These are phyloP conservation scores for Drosophila kohkoa DNA, from an alignment of 1,140 invertebrate genomes.

Conservation along the genomic window DNA sequence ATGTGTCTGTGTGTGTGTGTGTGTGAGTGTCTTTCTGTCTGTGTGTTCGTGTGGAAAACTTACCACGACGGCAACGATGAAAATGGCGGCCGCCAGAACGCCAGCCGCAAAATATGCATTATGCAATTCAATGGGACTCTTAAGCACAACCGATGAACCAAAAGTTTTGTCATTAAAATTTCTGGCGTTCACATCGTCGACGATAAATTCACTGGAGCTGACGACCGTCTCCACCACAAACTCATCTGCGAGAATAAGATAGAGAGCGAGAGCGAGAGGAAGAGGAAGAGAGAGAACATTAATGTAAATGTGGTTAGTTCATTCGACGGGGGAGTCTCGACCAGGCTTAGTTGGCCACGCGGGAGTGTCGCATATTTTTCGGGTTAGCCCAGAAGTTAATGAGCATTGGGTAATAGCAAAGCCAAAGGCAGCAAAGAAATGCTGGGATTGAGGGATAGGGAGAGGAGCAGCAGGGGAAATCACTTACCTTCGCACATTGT, in stretches of 20 bases:
- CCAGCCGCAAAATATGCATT: slow-evolving; percentile 90
- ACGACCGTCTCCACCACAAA: slow-evolving; percentile 89
- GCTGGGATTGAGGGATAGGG: too few species aligned
- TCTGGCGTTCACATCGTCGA: slow-evolving; percentile 86
- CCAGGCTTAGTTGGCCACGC: slow-evolving; percentile 15
- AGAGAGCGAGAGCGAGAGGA: neutral
- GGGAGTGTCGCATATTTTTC: slow-evolving; percentile 25
- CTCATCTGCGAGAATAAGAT: slow-evolving; percentile 85
- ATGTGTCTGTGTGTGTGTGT: slow-evolving; percentile 35
- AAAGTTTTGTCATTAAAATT: slow-evolving; percentile 88
- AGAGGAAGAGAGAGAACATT: slow-evolving; percentile 18
- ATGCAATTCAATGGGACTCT: slow-evolving; percentile 86
- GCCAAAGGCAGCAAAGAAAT: too few species aligned
- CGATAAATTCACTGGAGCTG: slow-evolving; percentile 85
- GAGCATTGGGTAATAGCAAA: neutral
- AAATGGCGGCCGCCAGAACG: slow-evolving; percentile 89
- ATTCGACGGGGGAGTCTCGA: neutral
- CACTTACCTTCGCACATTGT: slow-evolving; percentile 90
- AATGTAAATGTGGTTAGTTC: slow-evolving; percentile 54
- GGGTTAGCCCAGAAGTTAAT: slow-evolving; percentile 36
- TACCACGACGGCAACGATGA: slow-evolving; percentile 89
- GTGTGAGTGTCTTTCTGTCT: slow-evolving; percentile 28
- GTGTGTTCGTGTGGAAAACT: slow-evolving; percentile 72
- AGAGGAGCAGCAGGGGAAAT: neutral
- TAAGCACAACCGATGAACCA: slow-evolving; percentile 85